phyloP scores from a whole-genome alignment of 1,140 invertebrate genomes.

The Apis florea region DNA sequence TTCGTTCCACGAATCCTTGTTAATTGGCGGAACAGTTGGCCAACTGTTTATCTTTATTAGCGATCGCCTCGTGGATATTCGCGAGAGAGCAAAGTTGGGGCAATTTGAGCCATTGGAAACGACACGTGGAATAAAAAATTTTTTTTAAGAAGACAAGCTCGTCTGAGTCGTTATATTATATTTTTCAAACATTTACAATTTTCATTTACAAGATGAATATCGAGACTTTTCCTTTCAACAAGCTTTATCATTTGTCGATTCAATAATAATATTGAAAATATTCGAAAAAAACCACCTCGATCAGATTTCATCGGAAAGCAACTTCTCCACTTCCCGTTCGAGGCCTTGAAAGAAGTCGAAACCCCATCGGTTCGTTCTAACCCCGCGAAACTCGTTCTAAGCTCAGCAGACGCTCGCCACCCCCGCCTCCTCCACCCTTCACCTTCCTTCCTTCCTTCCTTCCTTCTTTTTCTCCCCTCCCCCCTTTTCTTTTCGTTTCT shows the following conservation, averaged over 20 bases:
- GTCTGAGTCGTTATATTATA: too few relatives aligned
- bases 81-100: neutral
- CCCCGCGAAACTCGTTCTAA: constrained; percentile 23
- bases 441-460: neutral
- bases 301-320: too few relatives aligned
- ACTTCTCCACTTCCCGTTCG: neutral
- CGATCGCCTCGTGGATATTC: neutral
- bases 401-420: constrained; percentile 18
- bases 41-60: neutral
- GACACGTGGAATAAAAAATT: too few relatives aligned
- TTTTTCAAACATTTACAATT: too few relatives aligned
- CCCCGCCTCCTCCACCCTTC: constrained; percentile 6
- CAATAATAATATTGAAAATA: too few relatives aligned
- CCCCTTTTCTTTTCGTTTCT: constrained; percentile 31
- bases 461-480: neutral
- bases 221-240: too few relatives aligned
- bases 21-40: neutral
- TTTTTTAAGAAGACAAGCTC: too few relatives aligned
- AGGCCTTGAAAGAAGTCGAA: constrained; percentile 12
- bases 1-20: neutral
- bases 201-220: too few relatives aligned
- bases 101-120: too few relatives aligned
- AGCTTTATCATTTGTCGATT: too few relatives aligned
- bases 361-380: constrained; percentile 33
- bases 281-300: too few relatives aligned